Evolutionary conservation across 2,797 vertebrate genomes (phyloP), one percentile per base, ranked within the genome.

Genomic region (Bradypodion ventrale): DNA sequence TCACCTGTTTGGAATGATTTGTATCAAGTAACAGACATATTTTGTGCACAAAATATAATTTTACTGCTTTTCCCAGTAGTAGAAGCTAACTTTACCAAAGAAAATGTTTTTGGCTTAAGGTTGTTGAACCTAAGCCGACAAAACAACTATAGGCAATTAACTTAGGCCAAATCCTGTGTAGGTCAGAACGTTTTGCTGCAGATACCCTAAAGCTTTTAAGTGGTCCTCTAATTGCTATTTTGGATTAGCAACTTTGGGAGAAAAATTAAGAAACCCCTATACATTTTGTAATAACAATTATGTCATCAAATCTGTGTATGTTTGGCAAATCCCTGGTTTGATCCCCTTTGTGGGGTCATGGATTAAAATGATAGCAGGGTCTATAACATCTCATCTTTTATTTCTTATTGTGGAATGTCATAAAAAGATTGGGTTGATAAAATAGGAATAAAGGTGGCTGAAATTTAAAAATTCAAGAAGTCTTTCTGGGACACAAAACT

Each of bases 301-400:
- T 80, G 68, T 87, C 40, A 87, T 65, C 23, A 79, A 91, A 9
- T 52, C 35, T 87, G 27, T 78, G 13, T 86, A 21, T 68, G 66
- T 68, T 78, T 2, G 32, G 70, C 35, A 90, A 88, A 85, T 56
- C 75, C 75, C 87, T 69, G 19, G 3, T 73, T 42, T 16, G 32
- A 87, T 87, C 29, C 37, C 2, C 27, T 76, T 68, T 87, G 29
- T 74, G 82, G 63, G 0, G 16, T 35, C 85, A 89, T 27, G 32
- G 49, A 88, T 84, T 87, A 77, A 92, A 92, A 92, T 77, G 73
- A 68, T 60, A 2, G 0, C 13, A 0, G 21, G 80, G 82, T 7
- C n/a, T 91, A 77, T 29, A 89, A 83, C 66, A 74, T 69, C 40
- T 29, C 46, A 81, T 83, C 56, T 1, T 87, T 90, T 90, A 2